These are phyloP conservation scores for Mugil cephalus DNA, from an alignment of 2,113 vertebrate genomes.

Conservation along the genomic window DNA sequence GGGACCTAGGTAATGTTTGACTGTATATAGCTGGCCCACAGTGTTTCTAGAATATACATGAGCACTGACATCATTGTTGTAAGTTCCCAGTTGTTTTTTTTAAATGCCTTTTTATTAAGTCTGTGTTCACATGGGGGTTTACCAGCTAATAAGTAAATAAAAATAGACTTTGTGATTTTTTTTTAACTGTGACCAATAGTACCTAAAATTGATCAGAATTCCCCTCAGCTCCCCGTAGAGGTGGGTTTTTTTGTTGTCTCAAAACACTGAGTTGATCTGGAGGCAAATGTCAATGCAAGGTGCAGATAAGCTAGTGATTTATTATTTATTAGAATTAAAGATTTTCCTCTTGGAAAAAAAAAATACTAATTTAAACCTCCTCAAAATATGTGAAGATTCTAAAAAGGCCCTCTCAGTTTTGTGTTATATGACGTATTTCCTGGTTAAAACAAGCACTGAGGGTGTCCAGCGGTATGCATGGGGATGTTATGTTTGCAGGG, in stretches of 20 bases:
- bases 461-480: slow-evolving; percentile 7
- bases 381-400: too few relatives aligned
- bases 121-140: not conserved
- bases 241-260: too few relatives aligned
- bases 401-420: not conserved
- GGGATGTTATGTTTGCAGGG: slow-evolving; percentile 27
- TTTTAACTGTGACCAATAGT: slow-evolving; percentile 16
- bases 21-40: not conserved
- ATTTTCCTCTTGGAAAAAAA: too few relatives aligned
- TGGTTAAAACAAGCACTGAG: slow-evolving; percentile 20
- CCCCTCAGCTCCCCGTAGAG: too few relatives aligned
- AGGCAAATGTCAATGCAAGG: slow-evolving; percentile 51
- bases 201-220: slow-evolving; percentile 2
- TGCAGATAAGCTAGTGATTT: slow-evolving; percentile 37
- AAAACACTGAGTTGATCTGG: slow-evolving; percentile 17
- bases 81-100: not conserved
- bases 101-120: not conserved
- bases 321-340: slow-evolving; percentile 34
- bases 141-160: not conserved
- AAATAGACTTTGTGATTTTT: slow-evolving; percentile 2
- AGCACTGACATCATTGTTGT: not conserved
- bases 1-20: not conserved
- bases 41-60: not conserved
- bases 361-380: not conserved
- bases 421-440: slow-evolving; percentile 14